phyloP scores from a whole-genome alignment of 2,797 vertebrate species.

The Coregonus sp. region DNA sequence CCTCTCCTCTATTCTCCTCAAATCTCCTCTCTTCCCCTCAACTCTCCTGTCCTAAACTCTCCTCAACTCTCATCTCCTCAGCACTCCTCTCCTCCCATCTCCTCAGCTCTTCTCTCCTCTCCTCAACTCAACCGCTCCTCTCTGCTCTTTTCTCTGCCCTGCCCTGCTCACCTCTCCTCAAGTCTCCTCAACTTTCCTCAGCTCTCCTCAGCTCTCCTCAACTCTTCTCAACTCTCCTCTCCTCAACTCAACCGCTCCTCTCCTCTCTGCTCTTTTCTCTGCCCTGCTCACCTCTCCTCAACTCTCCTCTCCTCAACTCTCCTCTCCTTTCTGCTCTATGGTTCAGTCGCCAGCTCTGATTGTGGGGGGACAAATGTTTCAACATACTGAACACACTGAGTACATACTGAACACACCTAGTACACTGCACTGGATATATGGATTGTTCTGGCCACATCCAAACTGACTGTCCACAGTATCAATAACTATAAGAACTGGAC shows the following conservation, averaged over 20 bases:
- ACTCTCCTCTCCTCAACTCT: neutral
- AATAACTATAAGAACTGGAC: too few species aligned
- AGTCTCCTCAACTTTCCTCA: too few species aligned
- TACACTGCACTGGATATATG: neutral
- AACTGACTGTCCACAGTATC: neutral
- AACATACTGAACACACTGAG: neutral
- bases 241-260: constrained; percentile 17
- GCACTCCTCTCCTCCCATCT: neutral
- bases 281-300: constrained; percentile 15
- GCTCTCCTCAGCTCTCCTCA: too few species aligned
- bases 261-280: neutral
- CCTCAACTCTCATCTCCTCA: too few species aligned
- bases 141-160: constrained; percentile 16
- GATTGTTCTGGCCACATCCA: neutral
- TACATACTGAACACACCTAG: neutral
- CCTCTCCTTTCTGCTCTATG: neutral
- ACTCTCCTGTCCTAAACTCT: too few species aligned
- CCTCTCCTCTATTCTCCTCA: too few species aligned
- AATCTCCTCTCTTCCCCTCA: too few species aligned
- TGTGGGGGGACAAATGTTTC: constrained; percentile 53
- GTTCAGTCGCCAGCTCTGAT: constrained; percentile 40
- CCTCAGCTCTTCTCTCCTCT: neutral
- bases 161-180: neutral
- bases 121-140: too few species aligned
- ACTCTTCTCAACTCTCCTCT: neutral